Evolutionary conservation across 2,797 vertebrate genomes (phyloP).

Genomic region (Leontopithecus rosalia): DNA sequence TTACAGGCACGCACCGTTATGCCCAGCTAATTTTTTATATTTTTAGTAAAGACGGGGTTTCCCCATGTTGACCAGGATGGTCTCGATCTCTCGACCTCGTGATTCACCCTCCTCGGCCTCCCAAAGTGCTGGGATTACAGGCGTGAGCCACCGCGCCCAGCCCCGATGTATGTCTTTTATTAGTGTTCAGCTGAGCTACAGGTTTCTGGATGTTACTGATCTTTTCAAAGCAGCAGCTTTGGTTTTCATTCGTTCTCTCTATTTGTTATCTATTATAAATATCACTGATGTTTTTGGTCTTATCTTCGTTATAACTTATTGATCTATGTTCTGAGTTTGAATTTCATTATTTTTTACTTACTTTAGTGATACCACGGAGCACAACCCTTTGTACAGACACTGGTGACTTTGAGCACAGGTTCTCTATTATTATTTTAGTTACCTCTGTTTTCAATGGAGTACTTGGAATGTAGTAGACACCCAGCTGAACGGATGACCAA

Average conservation of each 20-base stretch:
- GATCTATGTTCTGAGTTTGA: background rate
- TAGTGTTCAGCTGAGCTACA: background rate
- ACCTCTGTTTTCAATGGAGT: background rate
- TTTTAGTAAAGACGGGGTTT: too few species aligned
- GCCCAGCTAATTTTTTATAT: too few species aligned
- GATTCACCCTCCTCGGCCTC: too few species aligned
- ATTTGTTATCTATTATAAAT: background rate
- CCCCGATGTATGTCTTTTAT: background rate
- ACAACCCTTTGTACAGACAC: background rate
- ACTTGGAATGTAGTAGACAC: background rate
- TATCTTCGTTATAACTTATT: background rate
- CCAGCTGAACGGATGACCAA: background rate
- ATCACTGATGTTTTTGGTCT: background rate
- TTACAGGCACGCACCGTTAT: too few species aligned
- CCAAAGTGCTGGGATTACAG: too few species aligned
- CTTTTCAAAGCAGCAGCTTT: background rate
- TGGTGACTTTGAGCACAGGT: too few species aligned
- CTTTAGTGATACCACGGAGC: background rate
- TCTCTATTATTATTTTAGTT: background rate
- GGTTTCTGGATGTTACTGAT: background rate
- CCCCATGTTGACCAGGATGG: too few species aligned
- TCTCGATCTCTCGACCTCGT: too few species aligned
- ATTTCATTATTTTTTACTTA: background rate
- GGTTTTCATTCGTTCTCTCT: background rate
- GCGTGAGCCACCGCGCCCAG: too few species aligned